Evolutionary conservation across 2,888 invertebrate genomes (phyloP).

Genomic region (Melanophora roralis): DNA sequence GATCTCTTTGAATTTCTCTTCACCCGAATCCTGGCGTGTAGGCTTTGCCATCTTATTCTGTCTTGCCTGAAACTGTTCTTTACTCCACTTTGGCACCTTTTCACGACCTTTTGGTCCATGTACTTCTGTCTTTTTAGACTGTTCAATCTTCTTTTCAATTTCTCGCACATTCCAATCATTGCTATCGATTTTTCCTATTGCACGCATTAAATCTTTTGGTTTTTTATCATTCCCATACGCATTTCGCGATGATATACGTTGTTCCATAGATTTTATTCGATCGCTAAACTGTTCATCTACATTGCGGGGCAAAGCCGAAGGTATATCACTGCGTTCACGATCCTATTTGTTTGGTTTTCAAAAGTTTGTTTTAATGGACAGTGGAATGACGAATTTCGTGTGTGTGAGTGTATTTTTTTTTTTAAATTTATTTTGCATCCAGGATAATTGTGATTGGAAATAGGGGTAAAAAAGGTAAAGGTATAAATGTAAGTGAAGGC

Average conservation of each 20-base stretch:
- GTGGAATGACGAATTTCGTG: slow-evolving; percentile 42
- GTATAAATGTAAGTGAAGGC: slow-evolving; percentile 46
- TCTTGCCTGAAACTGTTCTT: slow-evolving; percentile 84
- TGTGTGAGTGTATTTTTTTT: slow-evolving; percentile 1
- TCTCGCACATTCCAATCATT: slow-evolving; percentile 94
- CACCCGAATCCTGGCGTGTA: slow-evolving; percentile 79
- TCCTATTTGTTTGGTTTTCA: slow-evolving; percentile 68
- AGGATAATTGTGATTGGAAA: slow-evolving; percentile 36
- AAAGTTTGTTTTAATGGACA: slow-evolving; percentile 54
- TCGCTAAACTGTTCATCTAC: slow-evolving; percentile 77
- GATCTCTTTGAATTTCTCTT: slow-evolving; percentile 84
- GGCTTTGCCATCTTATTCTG: slow-evolving; percentile 84
- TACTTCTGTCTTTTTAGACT: slow-evolving; percentile 77
- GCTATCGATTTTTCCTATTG: slow-evolving; percentile 92
- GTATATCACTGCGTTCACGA: slow-evolving; percentile 76
- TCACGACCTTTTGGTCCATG: slow-evolving; percentile 79
- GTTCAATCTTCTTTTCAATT: slow-evolving; percentile 91
- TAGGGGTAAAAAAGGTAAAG: slow-evolving; percentile 42
- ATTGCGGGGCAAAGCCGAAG: slow-evolving; percentile 74
- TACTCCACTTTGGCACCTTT: slow-evolving; percentile 94
- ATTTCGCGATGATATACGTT: slow-evolving; percentile 83
- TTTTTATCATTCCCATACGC: slow-evolving; percentile 82
- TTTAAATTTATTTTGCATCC: slow-evolving; percentile 24
- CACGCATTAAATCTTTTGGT: slow-evolving; percentile 90
- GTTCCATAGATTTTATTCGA: slow-evolving; percentile 85